Percentiles rank a stretch among this genome's conserved stretches.
These are phyloP conservation scores for Poecilia picta DNA, from an alignment of 2,797 vertebrate genomes.

Conservation along the genomic window DNA sequence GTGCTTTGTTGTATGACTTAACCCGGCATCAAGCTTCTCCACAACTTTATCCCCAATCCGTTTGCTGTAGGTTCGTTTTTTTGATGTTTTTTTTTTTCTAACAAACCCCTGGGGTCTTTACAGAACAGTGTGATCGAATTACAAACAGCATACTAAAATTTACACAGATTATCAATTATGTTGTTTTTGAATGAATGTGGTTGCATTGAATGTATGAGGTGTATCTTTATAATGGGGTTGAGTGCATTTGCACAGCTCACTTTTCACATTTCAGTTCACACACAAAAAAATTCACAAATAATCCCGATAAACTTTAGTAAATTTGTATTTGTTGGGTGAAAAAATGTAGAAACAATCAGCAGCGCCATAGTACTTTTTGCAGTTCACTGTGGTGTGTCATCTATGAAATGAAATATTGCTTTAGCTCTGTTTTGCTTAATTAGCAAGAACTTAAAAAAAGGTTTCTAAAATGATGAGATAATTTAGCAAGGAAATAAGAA, in stretches of 20 bases:
- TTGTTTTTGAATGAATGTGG: background rate
- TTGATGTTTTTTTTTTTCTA: background rate
- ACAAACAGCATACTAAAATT: background rate
- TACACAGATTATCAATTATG: background rate
- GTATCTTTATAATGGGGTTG: background rate
- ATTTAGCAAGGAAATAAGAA: slow-evolving; percentile 16
- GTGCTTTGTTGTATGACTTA: background rate
- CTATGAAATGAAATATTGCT: slow-evolving; percentile 5
- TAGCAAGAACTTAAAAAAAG: slow-evolving; percentile 10
- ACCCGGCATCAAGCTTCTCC: background rate
- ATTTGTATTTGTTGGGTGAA: background rate
- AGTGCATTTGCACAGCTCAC: background rate
- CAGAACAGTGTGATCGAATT: background rate
- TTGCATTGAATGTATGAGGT: background rate
- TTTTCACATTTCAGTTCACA: background rate
- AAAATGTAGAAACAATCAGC: background rate
- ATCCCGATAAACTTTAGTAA: background rate
- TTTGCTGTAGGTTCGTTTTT: background rate
- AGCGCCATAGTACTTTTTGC: background rate
- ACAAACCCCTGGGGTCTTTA: background rate
- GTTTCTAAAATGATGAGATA: slow-evolving; percentile 18
- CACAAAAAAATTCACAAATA: background rate
- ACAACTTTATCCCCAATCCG: background rate
- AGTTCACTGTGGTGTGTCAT: slow-evolving; percentile 9
- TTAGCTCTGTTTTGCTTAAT: background rate